Evolutionary conservation across 2,113 vertebrate species (phyloP), one percentile per base, ranked within the genome.

Genomic region (Morone chrysops): DNA sequence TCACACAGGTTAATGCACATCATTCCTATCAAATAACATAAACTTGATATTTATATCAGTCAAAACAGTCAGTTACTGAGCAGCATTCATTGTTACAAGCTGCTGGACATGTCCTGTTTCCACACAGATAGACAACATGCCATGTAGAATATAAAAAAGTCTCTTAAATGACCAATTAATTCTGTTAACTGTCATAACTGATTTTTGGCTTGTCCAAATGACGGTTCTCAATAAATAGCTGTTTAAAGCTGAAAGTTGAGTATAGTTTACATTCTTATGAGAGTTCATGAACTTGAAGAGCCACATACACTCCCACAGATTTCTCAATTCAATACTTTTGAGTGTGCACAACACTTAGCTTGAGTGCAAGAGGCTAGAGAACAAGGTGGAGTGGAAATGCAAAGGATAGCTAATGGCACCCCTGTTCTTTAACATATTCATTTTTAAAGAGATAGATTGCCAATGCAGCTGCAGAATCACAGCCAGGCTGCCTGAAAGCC

Each of bases 401-500:
- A 89, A 75, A 71, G 88, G 84, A 85, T 82, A 85, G 89, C 84
- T 93, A 95, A 95, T 94, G 94, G 94, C 92, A 83, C 66, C 62
- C 69, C 85, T 86, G 90, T 94, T 94, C 92, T 93, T 93, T 87
- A 89, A 85, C 89, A 74, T 91, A 94, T 96, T 90, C 87, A 95
- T 95, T 93, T 96, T 96, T 96, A 94, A 95, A 94, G 90, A 93
- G 90, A 87, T 83, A 88, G 88, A 90, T 91, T 91, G 87, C 81
- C 85, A 77, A 60, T 80, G 77, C 83, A 81, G 85, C 74, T 69
- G 63, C 70, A 22, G 72, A 66, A 62, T 91, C 87, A 79, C 84
- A 84, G 71, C 78, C 79, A 51, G 82, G 84, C 80, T 70, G 87
- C 87, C 92, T 91, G 89, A 95, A 93, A 95, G 93, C 93, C 94